Percentiles rank a stretch among this genome's conserved stretches.
Conservation (phyloP, 2,113 vertebrate species). For the Anhinga rufa region DNA sequence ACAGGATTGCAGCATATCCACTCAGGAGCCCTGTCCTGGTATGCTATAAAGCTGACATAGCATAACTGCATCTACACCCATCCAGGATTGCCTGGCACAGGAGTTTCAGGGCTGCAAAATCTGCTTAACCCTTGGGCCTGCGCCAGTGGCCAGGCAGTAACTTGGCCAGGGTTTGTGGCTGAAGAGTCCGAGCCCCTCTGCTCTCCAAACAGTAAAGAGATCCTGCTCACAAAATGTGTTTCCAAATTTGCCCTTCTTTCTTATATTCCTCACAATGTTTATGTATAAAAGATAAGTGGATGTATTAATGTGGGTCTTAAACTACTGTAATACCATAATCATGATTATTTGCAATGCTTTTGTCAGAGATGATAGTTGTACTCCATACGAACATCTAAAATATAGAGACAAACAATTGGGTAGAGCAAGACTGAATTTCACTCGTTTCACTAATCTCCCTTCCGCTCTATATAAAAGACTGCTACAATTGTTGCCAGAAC, state of each 20-base stretch:
- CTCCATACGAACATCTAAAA: not conserved
- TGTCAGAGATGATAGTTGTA: not conserved
- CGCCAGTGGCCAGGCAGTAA: not conserved
- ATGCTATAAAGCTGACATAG: not conserved
- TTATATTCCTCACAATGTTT: not conserved
- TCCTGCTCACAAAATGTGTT: not conserved
- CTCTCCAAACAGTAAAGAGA: not conserved
- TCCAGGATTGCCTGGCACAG: not conserved
- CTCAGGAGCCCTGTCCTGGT: not conserved
- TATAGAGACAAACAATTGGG: not conserved
- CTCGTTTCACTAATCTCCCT: constrained; percentile 7
- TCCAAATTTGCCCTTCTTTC: not conserved
- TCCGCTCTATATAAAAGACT: constrained; percentile 18
- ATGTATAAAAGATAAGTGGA: not conserved
- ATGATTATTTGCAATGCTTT: not conserved
- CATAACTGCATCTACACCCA: not conserved
- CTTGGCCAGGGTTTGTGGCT: not conserved
- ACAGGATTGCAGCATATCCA: not conserved
- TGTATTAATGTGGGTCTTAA: not conserved
- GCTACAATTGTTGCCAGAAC: not conserved
- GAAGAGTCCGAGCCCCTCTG: not conserved
- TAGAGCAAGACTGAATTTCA: constrained; percentile 23
- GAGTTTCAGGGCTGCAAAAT: not conserved
- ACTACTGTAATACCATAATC: not conserved
- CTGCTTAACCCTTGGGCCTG: not conserved